Base-by-base conservation (phyloP, 2,888 invertebrate species). In the Calameuta idolon region DNA sequence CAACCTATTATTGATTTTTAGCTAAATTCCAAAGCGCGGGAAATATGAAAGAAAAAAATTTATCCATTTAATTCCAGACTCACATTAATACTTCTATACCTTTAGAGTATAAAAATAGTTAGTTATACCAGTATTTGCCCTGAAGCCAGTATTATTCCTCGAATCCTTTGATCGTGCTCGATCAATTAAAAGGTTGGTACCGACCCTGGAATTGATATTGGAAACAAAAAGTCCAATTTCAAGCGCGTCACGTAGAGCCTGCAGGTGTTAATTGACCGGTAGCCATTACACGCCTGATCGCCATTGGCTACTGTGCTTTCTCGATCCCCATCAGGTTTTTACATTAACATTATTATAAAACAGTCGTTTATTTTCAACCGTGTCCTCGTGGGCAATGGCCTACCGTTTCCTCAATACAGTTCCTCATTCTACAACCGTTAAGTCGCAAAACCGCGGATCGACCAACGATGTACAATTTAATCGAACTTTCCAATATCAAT, bases 191-290 rank as follows among this genome's bases (percentile, higher is more conserved):
- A 88, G 79, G 85, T 85, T 88, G 87, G 55, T 85, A 86, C 83
- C 85, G 85, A 85, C 84, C 81, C 84, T 85, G 88, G 87, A 89
- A 90, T 90, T 89, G 89, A 89, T 89, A 89, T 89, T 87, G 87
- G 88, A 89, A 89, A 89, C 88, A 90, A 90, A 90, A 90, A 90
- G 87, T 89, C 87, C 90, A 89, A 90, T 89, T 90, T 88, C 89
- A 89, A 84, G 84, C 87, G 86, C 86, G 87, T 89, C 89, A 83
- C 86, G 83, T 84, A 81, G 79, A 76, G 79, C 78, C 82, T 80
- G 83, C 83, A 81, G 83, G 85, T 87, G 88, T 89, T 90, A 90
- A 90, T 90, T 90, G 89, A 89, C 89, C 88, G 87, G 87, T 88
- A 87, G 86, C 87, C 86, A 77, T 77, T 77, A 77, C 77, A 77